A percentile compares a stretch with the other conserved stretches of the same genome.
phyloP scores from a whole-genome alignment of 1,140 invertebrate species.

The Lepidurus packardi region DNA sequence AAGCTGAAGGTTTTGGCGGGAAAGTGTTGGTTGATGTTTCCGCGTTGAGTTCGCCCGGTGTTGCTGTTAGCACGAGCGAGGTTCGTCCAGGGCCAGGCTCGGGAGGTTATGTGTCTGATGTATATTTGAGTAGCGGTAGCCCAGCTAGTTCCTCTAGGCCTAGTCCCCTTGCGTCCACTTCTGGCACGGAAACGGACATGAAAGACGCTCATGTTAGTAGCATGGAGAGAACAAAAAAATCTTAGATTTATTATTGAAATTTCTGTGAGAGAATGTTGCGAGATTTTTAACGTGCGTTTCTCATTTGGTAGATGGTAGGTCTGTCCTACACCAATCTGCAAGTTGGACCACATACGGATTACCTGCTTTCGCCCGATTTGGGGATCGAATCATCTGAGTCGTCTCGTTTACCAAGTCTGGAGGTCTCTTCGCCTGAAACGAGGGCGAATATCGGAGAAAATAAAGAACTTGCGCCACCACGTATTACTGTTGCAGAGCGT shows the following conservation, averaged over 20 bases:
- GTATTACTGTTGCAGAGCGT: background rate
- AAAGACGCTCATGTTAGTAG: background rate
- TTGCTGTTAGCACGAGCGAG: background rate
- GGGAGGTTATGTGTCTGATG: constrained; percentile 18
- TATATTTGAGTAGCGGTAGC: constrained; percentile 5
- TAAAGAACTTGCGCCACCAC: background rate
- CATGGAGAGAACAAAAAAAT: background rate
- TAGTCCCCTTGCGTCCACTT: background rate
- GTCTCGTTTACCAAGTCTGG: constrained; percentile 27
- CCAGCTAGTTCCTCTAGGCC: constrained; percentile 27
- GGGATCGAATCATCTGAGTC: constrained; percentile 31
- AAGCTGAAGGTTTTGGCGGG: background rate
- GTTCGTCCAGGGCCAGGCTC: background rate
- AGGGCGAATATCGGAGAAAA: background rate
- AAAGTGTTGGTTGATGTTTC: background rate
- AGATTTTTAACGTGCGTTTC: background rate
- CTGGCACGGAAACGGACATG: constrained; percentile 16
- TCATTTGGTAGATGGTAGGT: background rate
- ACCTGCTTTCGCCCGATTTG: constrained; percentile 28
- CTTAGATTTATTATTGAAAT: background rate
- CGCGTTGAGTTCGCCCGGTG: background rate
- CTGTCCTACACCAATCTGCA: background rate
- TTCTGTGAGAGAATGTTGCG: background rate
- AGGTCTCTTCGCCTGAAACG: constrained; percentile 26
- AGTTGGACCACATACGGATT: background rate